Evolutionary conservation across 2,888 invertebrate genomes (phyloP).

Genomic region (Notocelia uddmanniana): DNA sequence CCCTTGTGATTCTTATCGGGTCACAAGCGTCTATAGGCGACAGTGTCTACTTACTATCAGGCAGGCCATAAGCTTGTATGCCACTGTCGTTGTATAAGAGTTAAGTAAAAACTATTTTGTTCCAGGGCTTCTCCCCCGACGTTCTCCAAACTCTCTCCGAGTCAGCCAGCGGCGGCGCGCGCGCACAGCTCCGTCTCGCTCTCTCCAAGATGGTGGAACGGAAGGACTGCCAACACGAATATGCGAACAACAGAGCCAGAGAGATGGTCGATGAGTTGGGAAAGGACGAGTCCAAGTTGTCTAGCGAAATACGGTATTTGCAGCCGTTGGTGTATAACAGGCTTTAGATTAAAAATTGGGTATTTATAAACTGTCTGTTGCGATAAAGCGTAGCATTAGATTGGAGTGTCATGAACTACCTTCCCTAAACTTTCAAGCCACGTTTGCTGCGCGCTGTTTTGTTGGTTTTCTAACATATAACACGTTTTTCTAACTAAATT

Average conservation of each 20-base stretch:
- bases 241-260: slow-evolving; percentile 84
- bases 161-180: slow-evolving; percentile 85
- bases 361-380: no score
- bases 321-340: slow-evolving; percentile 81
- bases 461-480: no score
- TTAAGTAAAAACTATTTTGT: slow-evolving; percentile 30
- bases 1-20: no score
- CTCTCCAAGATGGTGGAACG: slow-evolving; percentile 85
- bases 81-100: not conserved
- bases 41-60: no score
- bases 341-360: slow-evolving; percentile 53
- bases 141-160: slow-evolving; percentile 84
- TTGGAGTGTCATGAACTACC: no score
- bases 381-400: no score
- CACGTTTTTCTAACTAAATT: no score
- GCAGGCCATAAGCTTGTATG: no score
- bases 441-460: no score
- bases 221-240: slow-evolving; percentile 86
- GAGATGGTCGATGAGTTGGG: slow-evolving; percentile 85
- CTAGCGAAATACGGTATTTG: slow-evolving; percentile 84
- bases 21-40: no score
- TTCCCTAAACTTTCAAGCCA: no score
- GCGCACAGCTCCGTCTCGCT: slow-evolving; percentile 85
- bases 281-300: slow-evolving; percentile 84
- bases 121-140: slow-evolving; percentile 87